phyloP scores from a whole-genome alignment of 2,888 invertebrate species.

The Mythimna impura region DNA sequence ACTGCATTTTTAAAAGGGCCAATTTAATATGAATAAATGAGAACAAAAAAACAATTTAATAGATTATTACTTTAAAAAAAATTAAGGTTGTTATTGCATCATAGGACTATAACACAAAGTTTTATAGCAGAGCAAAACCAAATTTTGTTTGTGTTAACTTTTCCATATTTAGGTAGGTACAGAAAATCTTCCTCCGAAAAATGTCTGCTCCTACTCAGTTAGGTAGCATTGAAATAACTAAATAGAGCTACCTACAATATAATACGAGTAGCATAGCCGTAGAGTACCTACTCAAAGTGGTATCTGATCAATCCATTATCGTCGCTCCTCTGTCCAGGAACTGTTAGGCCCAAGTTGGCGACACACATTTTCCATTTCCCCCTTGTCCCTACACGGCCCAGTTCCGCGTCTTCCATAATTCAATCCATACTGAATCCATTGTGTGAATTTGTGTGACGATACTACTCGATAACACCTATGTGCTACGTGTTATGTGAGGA shows the following conservation, averaged over 20 bases:
- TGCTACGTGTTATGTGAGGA: conserved; percentile 35
- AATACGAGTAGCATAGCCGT: conserved; percentile 20
- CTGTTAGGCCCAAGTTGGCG: conserved; percentile 86
- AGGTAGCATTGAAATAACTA: not conserved
- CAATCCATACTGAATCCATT: conserved; percentile 87
- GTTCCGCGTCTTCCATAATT: conserved; percentile 87
- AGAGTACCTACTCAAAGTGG: conserved; percentile 78
- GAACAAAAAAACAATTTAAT: not conserved
- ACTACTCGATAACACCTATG: conserved; percentile 54
- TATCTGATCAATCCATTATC: conserved; percentile 89
- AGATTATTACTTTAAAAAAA: conserved; percentile 12
- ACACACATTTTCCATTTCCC: conserved; percentile 90
- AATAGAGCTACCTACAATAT: not conserved
- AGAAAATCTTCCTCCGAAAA: not conserved
- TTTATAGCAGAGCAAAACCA: not conserved
- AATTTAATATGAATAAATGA: conserved; percentile 30
- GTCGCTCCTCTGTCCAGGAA: conserved; percentile 83
- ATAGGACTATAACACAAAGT: not conserved
- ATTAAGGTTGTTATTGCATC: conserved; percentile 5
- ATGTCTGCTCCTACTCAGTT: not conserved
- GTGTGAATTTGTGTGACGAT: conserved; percentile 71
- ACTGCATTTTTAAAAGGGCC: conserved; percentile 7
- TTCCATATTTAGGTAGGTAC: not conserved
- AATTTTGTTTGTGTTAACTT: not conserved
- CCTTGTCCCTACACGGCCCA: conserved; percentile 82